phyloP scores from a whole-genome alignment of 2,888 invertebrate genomes.

The Drosophila picticornis region DNA sequence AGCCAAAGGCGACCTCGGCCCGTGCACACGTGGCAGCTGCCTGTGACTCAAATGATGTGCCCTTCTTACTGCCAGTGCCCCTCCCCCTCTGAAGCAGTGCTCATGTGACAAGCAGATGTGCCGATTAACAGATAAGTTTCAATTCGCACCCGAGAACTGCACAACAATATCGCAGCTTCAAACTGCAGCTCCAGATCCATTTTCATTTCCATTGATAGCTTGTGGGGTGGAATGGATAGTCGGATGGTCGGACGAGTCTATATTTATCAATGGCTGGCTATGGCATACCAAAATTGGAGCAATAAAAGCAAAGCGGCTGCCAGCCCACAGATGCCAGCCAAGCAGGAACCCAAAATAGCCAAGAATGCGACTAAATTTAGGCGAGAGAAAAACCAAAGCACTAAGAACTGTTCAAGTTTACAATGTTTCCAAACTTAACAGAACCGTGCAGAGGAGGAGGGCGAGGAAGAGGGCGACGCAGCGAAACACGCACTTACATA shows the following conservation, averaged over 20 bases:
- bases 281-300: slow-evolving; percentile 77
- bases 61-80: not conserved
- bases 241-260: slow-evolving; percentile 49
- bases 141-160: slow-evolving; percentile 48
- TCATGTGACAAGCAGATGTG: slow-evolving; percentile 81
- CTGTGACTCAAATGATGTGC: slow-evolving; percentile 36
- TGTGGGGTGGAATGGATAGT: slow-evolving; percentile 16
- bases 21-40: slow-evolving; percentile 65
- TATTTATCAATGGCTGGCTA: slow-evolving; percentile 74
- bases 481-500: slow-evolving; percentile 63
- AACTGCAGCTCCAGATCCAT: slow-evolving; percentile 19
- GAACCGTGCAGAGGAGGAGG: not conserved
- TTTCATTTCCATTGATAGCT: slow-evolving; percentile 54
- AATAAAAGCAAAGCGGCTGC: slow-evolving; percentile 67
- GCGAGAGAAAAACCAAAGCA: slow-evolving; percentile 43
- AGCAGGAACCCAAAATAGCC: slow-evolving; percentile 57
- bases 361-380: slow-evolving; percentile 78
- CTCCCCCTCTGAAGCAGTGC: slow-evolving; percentile 5
- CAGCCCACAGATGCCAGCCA: slow-evolving; percentile 59
- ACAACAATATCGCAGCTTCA: slow-evolving; percentile 8
- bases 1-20: slow-evolving; percentile 46
- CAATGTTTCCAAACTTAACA: slow-evolving; percentile 29
- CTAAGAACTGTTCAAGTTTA: slow-evolving; percentile 52
- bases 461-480: slow-evolving; percentile 2
- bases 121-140: slow-evolving; percentile 80